Evolutionary conservation across 2,797 vertebrate species (phyloP).

Genomic region (Delichon dasypus): DNA sequence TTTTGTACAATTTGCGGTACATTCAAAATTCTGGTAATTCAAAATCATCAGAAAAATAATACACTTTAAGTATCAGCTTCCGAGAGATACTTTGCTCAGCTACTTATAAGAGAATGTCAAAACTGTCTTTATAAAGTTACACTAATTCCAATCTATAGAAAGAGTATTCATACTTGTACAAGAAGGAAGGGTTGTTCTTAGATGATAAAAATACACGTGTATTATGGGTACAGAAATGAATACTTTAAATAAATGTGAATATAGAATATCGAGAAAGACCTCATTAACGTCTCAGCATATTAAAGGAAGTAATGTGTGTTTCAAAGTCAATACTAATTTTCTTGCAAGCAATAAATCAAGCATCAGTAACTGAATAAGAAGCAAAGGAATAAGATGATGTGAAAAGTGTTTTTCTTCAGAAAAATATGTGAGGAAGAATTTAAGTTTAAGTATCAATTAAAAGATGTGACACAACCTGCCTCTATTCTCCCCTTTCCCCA

Average conservation of each 20-base stretch:
- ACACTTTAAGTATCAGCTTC: background rate
- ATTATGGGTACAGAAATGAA: background rate
- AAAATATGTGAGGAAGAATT: background rate
- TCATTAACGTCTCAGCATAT: background rate
- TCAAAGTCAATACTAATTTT: background rate
- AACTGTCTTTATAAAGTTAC: background rate
- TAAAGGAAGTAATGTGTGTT: slow-evolving; percentile 12
- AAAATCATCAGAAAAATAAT: background rate
- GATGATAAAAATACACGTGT: background rate
- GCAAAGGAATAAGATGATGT: background rate
- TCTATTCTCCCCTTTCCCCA: background rate
- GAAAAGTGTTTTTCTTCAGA: background rate
- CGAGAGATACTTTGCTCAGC: background rate
- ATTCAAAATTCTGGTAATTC: background rate
- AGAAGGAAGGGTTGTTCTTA: slow-evolving; percentile 39
- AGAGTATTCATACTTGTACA: background rate
- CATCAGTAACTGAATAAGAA: background rate
- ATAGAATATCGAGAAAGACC: background rate
- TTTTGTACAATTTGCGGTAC: background rate
- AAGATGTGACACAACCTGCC: background rate
- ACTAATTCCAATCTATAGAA: background rate
- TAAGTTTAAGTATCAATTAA: background rate
- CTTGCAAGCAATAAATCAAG: slow-evolving; percentile 31
- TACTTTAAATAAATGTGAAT: background rate
- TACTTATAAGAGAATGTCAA: background rate